Conservation (phyloP, 1,140 invertebrate genomes). For the Halyomorpha halys region DNA sequence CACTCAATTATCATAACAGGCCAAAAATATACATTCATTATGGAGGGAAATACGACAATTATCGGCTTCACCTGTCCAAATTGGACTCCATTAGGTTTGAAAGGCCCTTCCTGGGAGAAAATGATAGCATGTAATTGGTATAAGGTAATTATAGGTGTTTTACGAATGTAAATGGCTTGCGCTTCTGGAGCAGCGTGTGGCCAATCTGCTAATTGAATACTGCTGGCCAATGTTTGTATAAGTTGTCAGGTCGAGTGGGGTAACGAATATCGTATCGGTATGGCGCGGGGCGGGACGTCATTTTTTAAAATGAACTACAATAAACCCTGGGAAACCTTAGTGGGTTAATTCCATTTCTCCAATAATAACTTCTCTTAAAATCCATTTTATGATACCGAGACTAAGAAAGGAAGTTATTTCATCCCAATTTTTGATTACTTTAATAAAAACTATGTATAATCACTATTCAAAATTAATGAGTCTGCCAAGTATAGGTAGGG, state of each 20-base stretch:
- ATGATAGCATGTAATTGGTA: background rate
- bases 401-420: too few relatives aligned
- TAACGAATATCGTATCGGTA: too few relatives aligned
- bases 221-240: background rate
- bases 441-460: too few relatives aligned
- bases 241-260: background rate
- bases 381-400: too few relatives aligned
- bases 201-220: background rate
- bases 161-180: background rate
- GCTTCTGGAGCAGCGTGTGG: background rate
- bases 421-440: too few relatives aligned
- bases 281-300: too few relatives aligned
- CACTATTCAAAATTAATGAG: too few relatives aligned
- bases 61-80: background rate
- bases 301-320: too few relatives aligned
- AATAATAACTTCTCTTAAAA: too few relatives aligned
- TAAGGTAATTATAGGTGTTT: slow-evolving; percentile 9
- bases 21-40: slow-evolving; percentile 7
- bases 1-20: slow-evolving; percentile 1
- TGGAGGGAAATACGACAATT: slow-evolving; percentile 5
- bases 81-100: background rate
- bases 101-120: background rate
- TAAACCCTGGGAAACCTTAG: too few relatives aligned
- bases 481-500: too few relatives aligned
- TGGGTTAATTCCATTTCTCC: too few relatives aligned